Evolutionary conservation across 37 sponge, comb jelly and placozoan species (phyloP), one percentile per base, ranked within the genome.

Genomic region (Mnemiopsis leidyi): DNA sequence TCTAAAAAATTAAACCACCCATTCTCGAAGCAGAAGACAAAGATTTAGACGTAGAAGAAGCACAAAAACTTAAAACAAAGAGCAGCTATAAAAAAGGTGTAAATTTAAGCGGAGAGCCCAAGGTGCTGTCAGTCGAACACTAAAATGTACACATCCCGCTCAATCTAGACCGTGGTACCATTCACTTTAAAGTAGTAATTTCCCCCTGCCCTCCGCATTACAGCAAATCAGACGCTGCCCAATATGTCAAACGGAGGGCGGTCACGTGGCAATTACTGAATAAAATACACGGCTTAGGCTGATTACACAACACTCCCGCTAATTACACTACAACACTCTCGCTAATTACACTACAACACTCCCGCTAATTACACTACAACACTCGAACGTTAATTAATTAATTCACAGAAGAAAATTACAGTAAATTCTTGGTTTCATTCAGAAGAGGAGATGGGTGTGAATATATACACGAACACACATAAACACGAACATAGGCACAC

Each of bases 401-500:
- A 68, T 23, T 23, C 69, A 75, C 76, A 75, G 32, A 75, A 28
- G 33, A 13, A 75, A 28, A 75, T 31, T 32, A 28, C 31, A 28
- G 7, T 31, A 75, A 28, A 75, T 31, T 32, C 16, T 32, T 18
- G 33, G 32, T 9, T 31, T 20, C 69, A 68, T 23, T 23, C 76
- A 75, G 32, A 16, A 13, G 33, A 18, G 31, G 76, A 75, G 32
- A 75, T 23, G 23, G 23, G 23, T 23, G 23, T 23, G 33, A 28
- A 75, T 13, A 75, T 31, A 16, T 31, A 75, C 76, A 20, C 76
- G 16, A 7, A 75, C 76, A 83, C 77, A 76, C 77, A 18, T 36
- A 32, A 32, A 83, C 88, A 83, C 88, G 30, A 21, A 83, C 88
- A 83, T 16, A 83, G 36, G 30, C 88, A 83, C 88, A 30, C 88